A percentile compares a stretch with the other conserved stretches of the same genome.
phyloP scores from a whole-genome alignment of 1,140 invertebrate genomes.

The Mesaphorura yosii region DNA sequence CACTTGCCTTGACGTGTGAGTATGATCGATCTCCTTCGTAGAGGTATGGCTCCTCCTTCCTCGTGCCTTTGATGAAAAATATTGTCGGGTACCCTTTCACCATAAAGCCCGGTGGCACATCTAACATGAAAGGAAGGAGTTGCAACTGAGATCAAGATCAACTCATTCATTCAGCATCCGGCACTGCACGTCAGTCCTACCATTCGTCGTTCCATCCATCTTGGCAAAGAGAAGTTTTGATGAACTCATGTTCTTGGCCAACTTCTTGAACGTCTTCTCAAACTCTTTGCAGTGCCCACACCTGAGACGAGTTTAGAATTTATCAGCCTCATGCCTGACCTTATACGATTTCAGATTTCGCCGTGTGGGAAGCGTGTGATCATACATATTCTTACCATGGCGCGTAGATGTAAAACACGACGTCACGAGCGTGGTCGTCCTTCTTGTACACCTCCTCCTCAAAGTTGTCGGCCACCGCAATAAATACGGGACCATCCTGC shows the following conservation, averaged over 20 bases:
- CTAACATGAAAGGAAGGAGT: too few relatives aligned
- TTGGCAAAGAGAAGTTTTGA: conserved; percentile 41
- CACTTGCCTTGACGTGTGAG: conserved; percentile 36
- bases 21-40: conserved; percentile 40
- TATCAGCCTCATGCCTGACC: conserved; percentile 1
- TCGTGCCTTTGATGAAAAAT: conserved; percentile 39
- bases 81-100: conserved; percentile 45
- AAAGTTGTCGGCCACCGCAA: conserved; percentile 42
- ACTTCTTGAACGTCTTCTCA: conserved; percentile 38
- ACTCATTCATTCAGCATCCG: too few relatives aligned
- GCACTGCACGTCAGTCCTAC: too few relatives aligned
- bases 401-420: conserved; percentile 43
- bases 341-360: neutral
- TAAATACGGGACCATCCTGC: conserved; percentile 39
- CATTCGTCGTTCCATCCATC: conserved; percentile 44
- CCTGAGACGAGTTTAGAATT: conserved; percentile 32
- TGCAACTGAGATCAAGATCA: too few relatives aligned
- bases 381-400: conserved; percentile 34
- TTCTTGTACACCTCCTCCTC: conserved; percentile 37
- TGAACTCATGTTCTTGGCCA: conserved; percentile 35
- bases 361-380: neutral
- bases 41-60: conserved; percentile 38
- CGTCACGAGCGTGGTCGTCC: conserved; percentile 36
- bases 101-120: conserved; percentile 39
- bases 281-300: conserved; percentile 44